phyloP scores from a whole-genome alignment of 2,113 vertebrate genomes.

The Accipiter virgatus region DNA sequence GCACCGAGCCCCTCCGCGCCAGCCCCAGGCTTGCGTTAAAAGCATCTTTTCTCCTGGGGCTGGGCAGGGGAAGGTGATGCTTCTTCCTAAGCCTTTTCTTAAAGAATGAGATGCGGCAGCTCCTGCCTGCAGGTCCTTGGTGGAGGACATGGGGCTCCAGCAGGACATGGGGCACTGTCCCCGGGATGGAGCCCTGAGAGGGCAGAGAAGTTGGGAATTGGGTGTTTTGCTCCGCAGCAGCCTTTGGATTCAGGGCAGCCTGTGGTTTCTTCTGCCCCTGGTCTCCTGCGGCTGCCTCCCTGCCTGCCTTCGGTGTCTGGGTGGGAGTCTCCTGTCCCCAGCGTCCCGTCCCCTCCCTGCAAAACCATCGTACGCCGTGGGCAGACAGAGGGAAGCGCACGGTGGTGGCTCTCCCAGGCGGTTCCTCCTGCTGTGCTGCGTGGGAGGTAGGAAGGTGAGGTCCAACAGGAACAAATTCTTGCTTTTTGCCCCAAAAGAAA shows the following conservation, averaged over 20 bases:
- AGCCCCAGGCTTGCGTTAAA: not conserved
- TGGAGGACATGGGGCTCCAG: fast-evolving
- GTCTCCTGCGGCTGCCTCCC: not conserved
- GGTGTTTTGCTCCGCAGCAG: not conserved
- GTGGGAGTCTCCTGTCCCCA: not conserved
- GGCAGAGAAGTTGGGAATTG: not conserved
- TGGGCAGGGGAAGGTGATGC: not conserved
- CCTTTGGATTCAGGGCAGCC: not conserved
- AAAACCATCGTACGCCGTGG: fast-evolving
- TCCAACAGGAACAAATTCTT: not conserved
- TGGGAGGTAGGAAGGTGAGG: not conserved
- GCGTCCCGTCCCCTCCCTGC: not conserved
- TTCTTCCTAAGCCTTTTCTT: not conserved
- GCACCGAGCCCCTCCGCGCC: not conserved
- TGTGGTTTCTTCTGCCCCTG: not conserved
- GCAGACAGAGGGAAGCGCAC: fast-evolving
- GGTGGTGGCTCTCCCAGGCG: not conserved
- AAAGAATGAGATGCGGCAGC: not conserved
- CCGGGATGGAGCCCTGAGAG: not conserved
- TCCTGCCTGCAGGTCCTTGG: not conserved
- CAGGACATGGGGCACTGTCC: not conserved
- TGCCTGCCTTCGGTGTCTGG: not conserved
- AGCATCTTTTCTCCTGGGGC: not conserved
- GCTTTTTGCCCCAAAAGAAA: not conserved
- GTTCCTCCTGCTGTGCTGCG: not conserved